Evolutionary conservation across 1,140 invertebrate species (phyloP).

Genomic region (Sarcophaga bullata): DNA sequence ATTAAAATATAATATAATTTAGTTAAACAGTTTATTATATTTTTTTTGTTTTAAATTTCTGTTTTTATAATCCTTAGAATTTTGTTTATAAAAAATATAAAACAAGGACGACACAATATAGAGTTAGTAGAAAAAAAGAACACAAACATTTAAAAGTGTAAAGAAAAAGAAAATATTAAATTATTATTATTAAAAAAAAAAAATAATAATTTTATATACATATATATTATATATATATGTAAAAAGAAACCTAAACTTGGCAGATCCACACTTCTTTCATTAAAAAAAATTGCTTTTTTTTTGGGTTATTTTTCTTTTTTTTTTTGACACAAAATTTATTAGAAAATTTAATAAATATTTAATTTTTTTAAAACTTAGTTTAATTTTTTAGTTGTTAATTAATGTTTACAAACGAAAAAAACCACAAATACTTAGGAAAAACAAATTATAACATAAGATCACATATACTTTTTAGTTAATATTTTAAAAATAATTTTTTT

Average conservation of each 20-base stretch:
- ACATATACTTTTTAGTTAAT: conserved; percentile 33
- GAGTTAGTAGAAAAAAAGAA: conserved; percentile 34
- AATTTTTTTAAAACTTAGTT: conserved; percentile 19
- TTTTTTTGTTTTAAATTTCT: conserved; percentile 19
- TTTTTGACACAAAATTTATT: background rate
- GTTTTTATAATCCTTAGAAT: background rate
- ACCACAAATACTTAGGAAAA: conserved; percentile 38
- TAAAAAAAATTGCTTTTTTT: background rate
- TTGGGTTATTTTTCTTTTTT: background rate
- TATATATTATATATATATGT: background rate
- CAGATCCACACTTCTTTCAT: conserved; percentile 32
- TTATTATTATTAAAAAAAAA: background rate
- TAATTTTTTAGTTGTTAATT: conserved; percentile 23
- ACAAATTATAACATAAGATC: conserved; percentile 30
- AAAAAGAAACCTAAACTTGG: conserved; percentile 11
- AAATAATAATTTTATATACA: background rate
- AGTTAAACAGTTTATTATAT: background rate
- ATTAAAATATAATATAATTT: conserved; percentile 22
- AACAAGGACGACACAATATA: conserved; percentile 29
- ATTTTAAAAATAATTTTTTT: conserved; percentile 24
- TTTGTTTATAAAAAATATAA: background rate
- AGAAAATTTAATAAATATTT: background rate
- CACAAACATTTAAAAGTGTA: conserved; percentile 31
- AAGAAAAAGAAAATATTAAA: conserved; percentile 25
- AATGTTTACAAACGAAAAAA: background rate